Base-by-base conservation (phyloP, 1,140 invertebrate species). In the Pseudomyrmex sp. region DNA sequence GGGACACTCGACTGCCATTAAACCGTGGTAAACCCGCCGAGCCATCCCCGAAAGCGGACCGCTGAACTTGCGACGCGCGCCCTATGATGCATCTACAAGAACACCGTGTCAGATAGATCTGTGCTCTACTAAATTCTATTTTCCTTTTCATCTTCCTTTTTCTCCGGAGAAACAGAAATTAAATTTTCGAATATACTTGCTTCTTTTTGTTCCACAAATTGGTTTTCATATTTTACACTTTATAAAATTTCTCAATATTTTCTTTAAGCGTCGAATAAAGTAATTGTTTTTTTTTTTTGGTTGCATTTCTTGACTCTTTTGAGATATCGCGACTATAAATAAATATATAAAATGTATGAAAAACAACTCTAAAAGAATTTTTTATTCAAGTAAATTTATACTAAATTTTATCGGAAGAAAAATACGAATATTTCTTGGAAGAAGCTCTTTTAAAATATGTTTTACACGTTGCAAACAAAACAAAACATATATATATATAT, bases 1-100 rank as follows among this genome's bases (percentile, higher is more conserved):
- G 70, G 56, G 70, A 74, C 70, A 75, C 80, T 65, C 70, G 59
- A 23, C 50, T 50, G 75, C 35, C 75, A 77, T 77, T 77, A 77
- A 77, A 77, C 50, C 75, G 15, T 56, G 50, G 75, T 77, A 77
- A 77, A 54, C 62, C 63, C 63, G 63, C 18, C 46, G 63, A 56
- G 46, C 63, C 75, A 46, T 46, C 68, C 56, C 50, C 35, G 48
- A 52, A 66, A 77, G 62, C 48, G 62, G 59, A 50, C 63, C 68
- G 35, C 50, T 56, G 65, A 77, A 77, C 63, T 77, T 65, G 35
- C 26, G 35, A 44, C 52, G 26, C 48, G 26, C 12, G 3, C 9
- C 44, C 20, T 68, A 52, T 77, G 26, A 54, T 44, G 62, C 48
- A 75, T 26, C 44, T 46, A 10, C 3, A 44, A 35, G 35, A 35